Base-by-base conservation (phyloP, 64 coral and sea anemone genomes). In the Stichodactyla helianthus region DNA sequence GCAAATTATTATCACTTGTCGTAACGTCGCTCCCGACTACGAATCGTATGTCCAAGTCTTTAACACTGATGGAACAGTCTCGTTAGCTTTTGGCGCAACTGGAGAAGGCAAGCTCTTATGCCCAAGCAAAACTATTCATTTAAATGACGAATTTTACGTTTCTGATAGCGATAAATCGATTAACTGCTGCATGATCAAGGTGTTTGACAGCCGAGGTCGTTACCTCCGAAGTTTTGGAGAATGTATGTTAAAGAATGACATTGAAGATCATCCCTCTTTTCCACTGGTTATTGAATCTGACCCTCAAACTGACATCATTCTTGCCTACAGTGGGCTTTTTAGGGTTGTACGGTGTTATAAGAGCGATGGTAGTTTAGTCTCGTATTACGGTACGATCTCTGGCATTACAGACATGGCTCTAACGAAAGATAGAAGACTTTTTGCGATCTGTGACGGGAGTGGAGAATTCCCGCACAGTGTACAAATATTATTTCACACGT, bases 221-320 rank as follows among this genome's bases (percentile, higher is more conserved):
- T 95, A 86, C 60, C 53, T 95, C 17, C 61, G 90, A 18, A 85
- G 83, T 17, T 95, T 95, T 84, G 93, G 89, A 17, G 93, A 95
- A 82, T 85, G 87, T 28, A 95, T 92, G 87, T 71, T 95, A 35
- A 84, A 88, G 57, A 87, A 59, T 25, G 91, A 92, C 52, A 80
- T 79, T 13, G 77, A 88, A 59, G 90, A 95, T 10, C 71, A 86
- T 35, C 63, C 58, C 4, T 86, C 79, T 82, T 92, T 88, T 67
- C 93, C 93, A 11, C 93, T 95, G 19, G 85, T 95, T 28, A 95
- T 95, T n/a, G 83, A 90, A 59, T 54, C 83, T 31, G 93, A 95
- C 54, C 6, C 53, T 14, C 20, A 68, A 5, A 35, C 71, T 1
- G 78, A 22, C 6, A 78, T 65, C 50, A 68, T 95, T 18, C 74